Percentiles rank a stretch among this genome's conserved stretches.
phyloP scores from a whole-genome alignment of 1,140 invertebrate species.

The Pachyrhynchus sulphureomaculatus region DNA sequence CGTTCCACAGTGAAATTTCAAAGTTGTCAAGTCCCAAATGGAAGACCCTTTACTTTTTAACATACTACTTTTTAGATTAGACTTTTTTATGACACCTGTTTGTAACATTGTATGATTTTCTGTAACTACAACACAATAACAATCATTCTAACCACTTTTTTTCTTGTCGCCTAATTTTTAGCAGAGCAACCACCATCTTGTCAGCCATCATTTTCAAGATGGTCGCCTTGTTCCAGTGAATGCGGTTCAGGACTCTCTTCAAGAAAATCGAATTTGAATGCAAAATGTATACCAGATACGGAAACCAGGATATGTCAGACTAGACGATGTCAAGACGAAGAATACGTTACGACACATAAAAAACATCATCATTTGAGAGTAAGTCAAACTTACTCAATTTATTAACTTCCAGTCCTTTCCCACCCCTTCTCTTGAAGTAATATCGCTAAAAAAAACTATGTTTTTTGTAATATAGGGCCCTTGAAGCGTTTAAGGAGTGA shows the following conservation, averaged over 20 bases:
- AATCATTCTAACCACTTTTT: not conserved
- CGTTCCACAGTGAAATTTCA: no score
- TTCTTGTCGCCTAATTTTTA: conserved; percentile 23
- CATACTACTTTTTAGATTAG: no score
- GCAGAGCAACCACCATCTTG: conserved; percentile 48
- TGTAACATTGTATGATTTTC: no score
- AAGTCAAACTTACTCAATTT: conserved; percentile 30
- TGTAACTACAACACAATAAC: no score
- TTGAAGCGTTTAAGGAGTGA: no score
- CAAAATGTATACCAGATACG: conserved; percentile 58
- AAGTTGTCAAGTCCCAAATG: no score
- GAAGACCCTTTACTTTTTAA: no score
- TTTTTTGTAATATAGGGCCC: no score
- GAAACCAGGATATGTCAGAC: conserved; percentile 65
- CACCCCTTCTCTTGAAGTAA: no score
- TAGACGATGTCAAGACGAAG: conserved; percentile 47
- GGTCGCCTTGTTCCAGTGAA: conserved; percentile 62
- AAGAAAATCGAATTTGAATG: conserved; percentile 61
- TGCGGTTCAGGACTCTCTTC: conserved; percentile 67
- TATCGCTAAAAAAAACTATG: no score
- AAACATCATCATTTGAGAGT: conserved; percentile 50
- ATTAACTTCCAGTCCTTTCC: no score
- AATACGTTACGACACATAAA: conserved; percentile 30
- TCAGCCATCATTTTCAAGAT: conserved; percentile 54
- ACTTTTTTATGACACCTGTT: no score